Percentiles rank a stretch among this genome's conserved stretches.
These are phyloP conservation scores for Amia ocellicauda DNA, from an alignment of 2,113 vertebrate species.

Conservation along the genomic window DNA sequence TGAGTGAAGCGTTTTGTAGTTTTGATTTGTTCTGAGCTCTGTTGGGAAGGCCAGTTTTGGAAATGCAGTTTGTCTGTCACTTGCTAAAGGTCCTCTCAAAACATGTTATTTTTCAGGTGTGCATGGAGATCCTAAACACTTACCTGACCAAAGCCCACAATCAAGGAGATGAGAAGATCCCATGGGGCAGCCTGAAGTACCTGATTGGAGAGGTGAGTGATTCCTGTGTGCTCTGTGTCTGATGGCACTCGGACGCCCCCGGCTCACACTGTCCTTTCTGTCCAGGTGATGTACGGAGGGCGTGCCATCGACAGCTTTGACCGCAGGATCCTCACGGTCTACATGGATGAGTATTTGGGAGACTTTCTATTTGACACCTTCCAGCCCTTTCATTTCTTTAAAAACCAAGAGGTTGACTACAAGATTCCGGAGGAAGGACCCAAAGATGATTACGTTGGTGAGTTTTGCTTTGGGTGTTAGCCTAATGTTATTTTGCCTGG, in stretches of 20 bases:
- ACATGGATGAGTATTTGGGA: constrained; percentile 94
- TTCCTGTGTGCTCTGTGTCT: not conserved
- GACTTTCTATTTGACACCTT: constrained; percentile 91
- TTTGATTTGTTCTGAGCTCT: no score
- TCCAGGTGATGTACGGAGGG: constrained; percentile 94
- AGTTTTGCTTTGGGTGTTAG: constrained; percentile 38
- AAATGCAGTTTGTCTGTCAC: no score
- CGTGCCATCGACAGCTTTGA: constrained; percentile 91
- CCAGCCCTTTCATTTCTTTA: constrained; percentile 84
- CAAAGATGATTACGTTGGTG: constrained; percentile 81
- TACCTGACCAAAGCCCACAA: constrained; percentile 83
- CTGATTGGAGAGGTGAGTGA: constrained; percentile 91
- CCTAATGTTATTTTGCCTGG: no score
- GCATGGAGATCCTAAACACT: constrained; percentile 89
- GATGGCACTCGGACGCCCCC: no score
- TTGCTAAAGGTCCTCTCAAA: no score
- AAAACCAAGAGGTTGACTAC: constrained; percentile 74
- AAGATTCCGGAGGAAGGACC: constrained; percentile 71
- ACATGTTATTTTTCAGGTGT: constrained; percentile 72
- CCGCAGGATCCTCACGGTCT: constrained; percentile 83
- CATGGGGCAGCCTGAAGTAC: constrained; percentile 93
- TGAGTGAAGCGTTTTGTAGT: no score
- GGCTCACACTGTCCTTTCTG: not conserved
- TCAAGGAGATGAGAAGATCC: constrained; percentile 76
- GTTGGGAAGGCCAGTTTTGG: no score